A percentile compares a stretch with the other conserved stretches of the same genome.
phyloP scores from a whole-genome alignment of 2,113 vertebrate species.

The Apodemus speciosus region DNA sequence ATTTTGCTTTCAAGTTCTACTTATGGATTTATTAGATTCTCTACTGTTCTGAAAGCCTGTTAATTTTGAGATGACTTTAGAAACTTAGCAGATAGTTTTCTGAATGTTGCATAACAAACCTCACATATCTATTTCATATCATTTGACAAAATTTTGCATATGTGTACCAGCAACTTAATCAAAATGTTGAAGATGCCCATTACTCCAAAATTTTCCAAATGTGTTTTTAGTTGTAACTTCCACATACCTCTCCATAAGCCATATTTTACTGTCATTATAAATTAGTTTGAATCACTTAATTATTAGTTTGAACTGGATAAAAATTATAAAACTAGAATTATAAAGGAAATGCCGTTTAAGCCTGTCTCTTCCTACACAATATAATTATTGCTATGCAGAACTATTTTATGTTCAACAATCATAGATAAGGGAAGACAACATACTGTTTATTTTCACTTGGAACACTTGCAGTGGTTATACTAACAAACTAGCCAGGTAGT shows the following conservation, averaged over 20 bases:
- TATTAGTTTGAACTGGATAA: neutral
- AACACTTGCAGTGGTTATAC: neutral
- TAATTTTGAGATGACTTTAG: neutral
- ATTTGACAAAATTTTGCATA: neutral
- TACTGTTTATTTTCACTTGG: neutral
- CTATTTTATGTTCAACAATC: neutral
- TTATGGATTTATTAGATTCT: constrained; percentile 42
- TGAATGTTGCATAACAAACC: neutral
- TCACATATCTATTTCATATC: neutral
- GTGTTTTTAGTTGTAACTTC: neutral
- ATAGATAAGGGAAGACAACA: neutral
- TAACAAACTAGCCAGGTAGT: neutral
- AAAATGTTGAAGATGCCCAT: neutral
- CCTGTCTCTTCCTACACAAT: neutral
- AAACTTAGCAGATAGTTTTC: neutral
- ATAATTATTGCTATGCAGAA: neutral
- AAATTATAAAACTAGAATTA: constrained; percentile 13
- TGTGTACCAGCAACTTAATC: neutral
- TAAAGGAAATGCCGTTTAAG: neutral
- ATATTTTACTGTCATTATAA: neutral
- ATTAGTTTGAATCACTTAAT: neutral
- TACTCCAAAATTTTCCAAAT: neutral
- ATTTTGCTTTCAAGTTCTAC: neutral
- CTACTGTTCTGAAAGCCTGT: neutral
- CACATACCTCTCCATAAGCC: accelerated